Percentiles rank a stretch among this genome's conserved stretches.
Evolutionary conservation across 2,113 vertebrate genomes (phyloP).

Genomic region (Daphoenositta chrysoptera): DNA sequence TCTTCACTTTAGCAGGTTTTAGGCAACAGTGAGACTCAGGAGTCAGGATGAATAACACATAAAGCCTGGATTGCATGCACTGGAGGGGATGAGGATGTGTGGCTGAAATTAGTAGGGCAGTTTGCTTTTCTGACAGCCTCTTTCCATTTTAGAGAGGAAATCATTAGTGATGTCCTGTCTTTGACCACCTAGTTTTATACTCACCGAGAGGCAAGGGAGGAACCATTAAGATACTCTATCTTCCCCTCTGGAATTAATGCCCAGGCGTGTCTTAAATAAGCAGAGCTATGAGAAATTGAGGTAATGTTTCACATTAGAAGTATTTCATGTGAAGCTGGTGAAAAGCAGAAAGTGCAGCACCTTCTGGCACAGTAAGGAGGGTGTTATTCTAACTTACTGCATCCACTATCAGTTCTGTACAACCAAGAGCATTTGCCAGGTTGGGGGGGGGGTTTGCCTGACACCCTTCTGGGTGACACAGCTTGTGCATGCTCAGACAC

Average conservation of each 20-base stretch:
- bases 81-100: background rate
- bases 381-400: background rate
- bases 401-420: background rate
- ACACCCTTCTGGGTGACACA: background rate
- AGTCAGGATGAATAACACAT: background rate
- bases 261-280: background rate
- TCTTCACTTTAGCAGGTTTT: background rate
- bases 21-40: background rate
- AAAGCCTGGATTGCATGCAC: fast-evolving
- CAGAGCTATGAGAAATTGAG: background rate
- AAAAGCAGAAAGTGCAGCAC: background rate
- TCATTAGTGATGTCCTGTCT: background rate
- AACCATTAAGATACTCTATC: background rate
- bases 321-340: background rate
- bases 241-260: background rate
- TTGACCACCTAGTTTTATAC: background rate
- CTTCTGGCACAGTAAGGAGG: background rate
- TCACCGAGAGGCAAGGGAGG: background rate
- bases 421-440: background rate
- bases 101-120: background rate
- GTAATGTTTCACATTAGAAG: background rate
- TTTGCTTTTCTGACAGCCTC: background rate
- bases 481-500: background rate
- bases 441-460: fast-evolving
- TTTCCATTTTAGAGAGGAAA: background rate